Evolutionary conservation across 2,888 invertebrate species (phyloP), one percentile per base, ranked within the genome.

Genomic region (Pterobdella sp.): DNA sequence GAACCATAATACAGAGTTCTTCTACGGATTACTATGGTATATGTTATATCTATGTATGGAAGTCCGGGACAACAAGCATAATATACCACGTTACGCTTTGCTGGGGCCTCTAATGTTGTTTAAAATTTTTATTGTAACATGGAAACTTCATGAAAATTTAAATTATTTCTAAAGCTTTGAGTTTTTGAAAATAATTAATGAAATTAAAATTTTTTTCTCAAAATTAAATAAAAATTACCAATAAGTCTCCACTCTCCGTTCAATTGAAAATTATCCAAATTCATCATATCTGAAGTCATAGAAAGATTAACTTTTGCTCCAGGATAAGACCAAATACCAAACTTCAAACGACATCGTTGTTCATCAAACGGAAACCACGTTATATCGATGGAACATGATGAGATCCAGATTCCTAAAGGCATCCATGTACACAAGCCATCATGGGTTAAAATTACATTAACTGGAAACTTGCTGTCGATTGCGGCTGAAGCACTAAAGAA

Each of bases 321-420:
- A 64, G 78, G 76, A 71, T 78, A 78, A 1, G 78, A 78, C 78
- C 78, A 78, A 0, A 76, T 76, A 0, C 78, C 78, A 70, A 78
- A 78, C 74, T 78, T 78, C 76, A 78, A 74, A 26, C 66, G 75
- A 56, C 78, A 78, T n/a, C 52, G 68, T 73, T 78, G 78, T 36
- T 78, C 77, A 71, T 78, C 78, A 68, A 78, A 78, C 4, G 78
- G 78, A 49, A 78, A 78, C 77, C 77, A 77, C 42, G 73, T 72
- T 70, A 78, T 78, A 71, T 78, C 74, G 56, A 78, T 78, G 75
- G 78, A 69, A 69, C 78, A 78, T 32, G 77, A 75, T 32, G 75
- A 76, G 60, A 76, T 77, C 72, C 77, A 78, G 37, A 78, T 73
- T 22, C 78, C 78, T 22, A 75, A 76, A 14, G 78, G 78, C 36